Evolutionary conservation across 2,113 vertebrate species (phyloP).

Genomic region (Hemiscyllium ocellatum): DNA sequence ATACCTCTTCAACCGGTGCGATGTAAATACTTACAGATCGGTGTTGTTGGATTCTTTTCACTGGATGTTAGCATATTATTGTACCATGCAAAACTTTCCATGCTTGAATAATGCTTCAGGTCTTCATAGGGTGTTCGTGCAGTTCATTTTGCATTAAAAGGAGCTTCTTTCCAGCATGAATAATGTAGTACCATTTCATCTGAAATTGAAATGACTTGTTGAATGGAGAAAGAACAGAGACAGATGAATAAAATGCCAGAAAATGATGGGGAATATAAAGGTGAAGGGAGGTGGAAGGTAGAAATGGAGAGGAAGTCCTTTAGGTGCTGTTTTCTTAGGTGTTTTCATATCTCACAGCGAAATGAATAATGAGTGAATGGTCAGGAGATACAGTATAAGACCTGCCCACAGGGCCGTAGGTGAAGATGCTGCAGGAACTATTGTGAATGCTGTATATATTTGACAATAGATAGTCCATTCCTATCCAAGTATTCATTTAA

Average conservation of each 20-base stretch:
- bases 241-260: background rate
- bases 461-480: background rate
- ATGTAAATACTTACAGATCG: background rate
- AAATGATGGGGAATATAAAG: too few species aligned
- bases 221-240: background rate
- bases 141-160: background rate
- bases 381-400: background rate
- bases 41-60: background rate
- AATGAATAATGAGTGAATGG: background rate
- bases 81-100: background rate
- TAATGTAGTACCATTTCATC: background rate
- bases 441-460: background rate
- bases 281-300: background rate
- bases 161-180: background rate
- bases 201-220: background rate
- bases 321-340: background rate
- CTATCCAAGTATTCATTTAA: too few species aligned
- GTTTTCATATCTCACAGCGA: background rate
- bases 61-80: background rate
- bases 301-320: background rate
- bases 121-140: background rate
- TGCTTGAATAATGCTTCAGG: background rate
- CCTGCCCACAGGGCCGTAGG: background rate
- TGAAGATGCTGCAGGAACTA: background rate
- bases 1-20: background rate